Base-by-base conservation (phyloP, 2,113 vertebrate genomes). In the Mastomys coucha region DNA sequence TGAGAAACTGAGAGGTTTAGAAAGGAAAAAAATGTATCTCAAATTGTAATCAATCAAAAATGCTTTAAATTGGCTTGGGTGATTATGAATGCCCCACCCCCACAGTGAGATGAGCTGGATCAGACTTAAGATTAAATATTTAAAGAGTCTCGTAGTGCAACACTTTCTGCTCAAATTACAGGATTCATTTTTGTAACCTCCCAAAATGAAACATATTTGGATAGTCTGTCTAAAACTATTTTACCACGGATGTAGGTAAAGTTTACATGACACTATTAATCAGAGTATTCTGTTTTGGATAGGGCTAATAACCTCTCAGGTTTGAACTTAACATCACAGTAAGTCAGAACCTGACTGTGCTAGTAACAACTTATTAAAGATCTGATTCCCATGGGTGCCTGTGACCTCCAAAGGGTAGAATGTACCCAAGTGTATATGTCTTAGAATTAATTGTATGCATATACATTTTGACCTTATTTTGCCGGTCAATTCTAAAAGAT, bases 41-140 rank as follows among this genome's bases (percentile, higher is more conserved):
- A 98, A 97, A 97, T 97, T 97, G 94, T 96, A 98, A 97, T 97
- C 98, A 98, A 97, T 97, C 97, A 97, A 95, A 98, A 95, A 93
- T 93, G 92, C 86, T 95, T 97, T 89, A 97, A 97, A 98, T 97
- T 97, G 96, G 97, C 93, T 97, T 96, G 96, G 95, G 93, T 97
- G 97, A 97, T 97, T 98, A 97, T 97, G 96, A 97, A 95, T 95
- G 28, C 63, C 84, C 95, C 89, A 95, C 94, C 97, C 91, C 77
- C 77, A 73, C 95, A 95, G 60, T 94, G 88, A 97, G 97, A 93
- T 85, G 92, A 89, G 89, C 97, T 89, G 72, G n/a, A 97, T 93
- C 33, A 87, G 95, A 92, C 97, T 87, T 97, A 92, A 92, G 96
- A 96, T 92, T 96, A 97, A 95, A 60, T 97, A 96, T 97, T 97